Evolutionary conservation across 2,888 invertebrate species (phyloP), one percentile per base, ranked within the genome.

Genomic region (Tiliacea aurago): DNA sequence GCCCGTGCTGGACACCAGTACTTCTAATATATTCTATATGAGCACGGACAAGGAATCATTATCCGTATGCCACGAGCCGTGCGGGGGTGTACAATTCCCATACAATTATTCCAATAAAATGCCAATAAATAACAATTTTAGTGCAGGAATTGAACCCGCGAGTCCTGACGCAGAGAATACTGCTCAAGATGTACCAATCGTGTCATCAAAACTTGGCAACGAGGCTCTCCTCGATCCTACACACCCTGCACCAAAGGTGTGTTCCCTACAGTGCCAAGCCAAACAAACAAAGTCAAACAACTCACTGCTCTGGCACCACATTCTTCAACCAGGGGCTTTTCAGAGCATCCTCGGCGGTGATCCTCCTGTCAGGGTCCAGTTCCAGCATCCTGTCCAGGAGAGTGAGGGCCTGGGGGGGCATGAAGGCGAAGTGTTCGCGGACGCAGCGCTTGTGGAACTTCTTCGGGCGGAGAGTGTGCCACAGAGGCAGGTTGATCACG

Each of bases 331-430:
- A 99, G 47, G 98, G 97, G 81, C 98, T 98, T 92, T 98, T 98
- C 7, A 99, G 97, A 5, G 99, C 99, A 90, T 99, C 98, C 81
- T 99, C 98, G 3, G 99, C 99, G 1, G 99, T 98, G 85, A 99
- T 99, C 84, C 99, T 96, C 90, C 98, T 98, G 63, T 98, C 98
- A 0, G 99, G 99, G 96, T 99, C 99, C 85, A 99, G 95, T 90
- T 99, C 99, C 84, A 99, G 96, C 99, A 99, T 99, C 92, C 98
- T 97, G 94, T 99, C 99, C 67, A 99, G 97, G 80, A 99, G 97
- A 92, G 99, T 99, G 71, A 99, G 97, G 1, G 99, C 99, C 37
- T 98, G 97, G 7, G 97, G 94, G 5, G 99, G 99, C 98, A 99
- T 98, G 94, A 98, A 99, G 69, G 98, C 97, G 95, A 99, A 99